Conservation (phyloP, 2,888 invertebrate genomes). For the Venusia cambrica region DNA sequence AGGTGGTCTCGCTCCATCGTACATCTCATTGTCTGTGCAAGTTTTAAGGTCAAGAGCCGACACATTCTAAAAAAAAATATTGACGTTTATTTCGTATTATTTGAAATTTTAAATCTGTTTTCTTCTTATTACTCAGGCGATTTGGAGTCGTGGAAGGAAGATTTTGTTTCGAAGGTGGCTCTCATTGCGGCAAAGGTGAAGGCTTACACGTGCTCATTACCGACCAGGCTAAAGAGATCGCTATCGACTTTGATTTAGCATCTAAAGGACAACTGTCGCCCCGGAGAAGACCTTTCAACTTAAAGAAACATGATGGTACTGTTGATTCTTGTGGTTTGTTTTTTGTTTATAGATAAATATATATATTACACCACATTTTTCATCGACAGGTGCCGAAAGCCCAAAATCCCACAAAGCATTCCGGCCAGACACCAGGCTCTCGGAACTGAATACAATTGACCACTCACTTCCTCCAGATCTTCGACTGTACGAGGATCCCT, state of each 20-base stretch:
- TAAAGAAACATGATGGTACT: conserved; percentile 42
- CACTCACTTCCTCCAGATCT: conserved; percentile 64
- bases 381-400: conserved; percentile 45
- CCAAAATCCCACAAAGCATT: conserved; percentile 54
- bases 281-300: conserved; percentile 64
- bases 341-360: not conserved
- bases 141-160: conserved; percentile 93
- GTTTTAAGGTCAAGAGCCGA: too few relatives aligned
- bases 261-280: conserved; percentile 85
- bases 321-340: not conserved
- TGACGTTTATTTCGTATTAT: not conserved
- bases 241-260: conserved; percentile 85
- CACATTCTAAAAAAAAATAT: too few relatives aligned
- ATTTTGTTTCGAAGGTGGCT: conserved; percentile 95
- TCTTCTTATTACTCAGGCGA: conserved; percentile 71
- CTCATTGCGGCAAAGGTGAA: conserved; percentile 91
- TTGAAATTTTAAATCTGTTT: not conserved
- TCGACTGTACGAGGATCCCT: conserved; percentile 56
- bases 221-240: conserved; percentile 88
- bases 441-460: conserved; percentile 74
- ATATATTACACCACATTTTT: not conserved
- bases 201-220: conserved; percentile 89
- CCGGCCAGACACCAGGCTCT: conserved; percentile 74
- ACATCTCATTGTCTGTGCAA: too few relatives aligned
- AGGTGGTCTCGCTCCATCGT: too few relatives aligned